Evolutionary conservation across 1,140 invertebrate genomes (phyloP).

Genomic region (Cryptotermes secundus): DNA sequence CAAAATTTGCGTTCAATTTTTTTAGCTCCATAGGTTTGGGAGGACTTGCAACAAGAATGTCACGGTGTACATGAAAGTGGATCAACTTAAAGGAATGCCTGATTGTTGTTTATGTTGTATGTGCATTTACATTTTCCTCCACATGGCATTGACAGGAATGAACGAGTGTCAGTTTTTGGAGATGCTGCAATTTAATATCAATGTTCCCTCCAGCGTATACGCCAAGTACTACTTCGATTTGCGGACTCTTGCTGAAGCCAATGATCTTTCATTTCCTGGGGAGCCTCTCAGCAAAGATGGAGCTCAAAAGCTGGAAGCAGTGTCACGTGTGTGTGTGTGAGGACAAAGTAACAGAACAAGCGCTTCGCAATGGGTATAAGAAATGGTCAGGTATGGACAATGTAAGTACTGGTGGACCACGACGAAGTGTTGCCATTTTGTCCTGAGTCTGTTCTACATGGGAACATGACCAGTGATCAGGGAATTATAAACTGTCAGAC

Average conservation of each 20-base stretch:
- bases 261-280: conserved; percentile 92
- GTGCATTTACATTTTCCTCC: too few relatives aligned
- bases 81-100: too few relatives aligned
- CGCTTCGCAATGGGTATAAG: conserved; percentile 78
- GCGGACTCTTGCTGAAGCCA: conserved; percentile 93
- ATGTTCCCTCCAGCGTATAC: conserved; percentile 99
- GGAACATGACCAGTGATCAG: not conserved
- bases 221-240: conserved; percentile 99
- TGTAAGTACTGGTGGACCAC: conserved; percentile 64
- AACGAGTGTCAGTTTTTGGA: conserved; percentile 97
- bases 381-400: conserved; percentile 93
- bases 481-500: not conserved
- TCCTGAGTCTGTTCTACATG: conserved; percentile 57
- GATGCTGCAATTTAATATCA: conserved; percentile 99
- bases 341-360: conserved; percentile 80
- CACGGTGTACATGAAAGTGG: too few relatives aligned
- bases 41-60: too few relatives aligned
- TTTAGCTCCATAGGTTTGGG: conserved; percentile 98
- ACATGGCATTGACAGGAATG: conserved; percentile 74
- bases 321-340: conserved; percentile 95
- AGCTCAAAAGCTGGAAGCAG: conserved; percentile 92
- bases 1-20: conserved; percentile 98
- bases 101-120: too few relatives aligned
- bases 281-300: conserved; percentile 96
- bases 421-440: conserved; percentile 85